Evolutionary conservation across 2,888 invertebrate genomes (phyloP), one percentile per base, ranked within the genome.

Genomic region (Acrobasis suavella): DNA sequence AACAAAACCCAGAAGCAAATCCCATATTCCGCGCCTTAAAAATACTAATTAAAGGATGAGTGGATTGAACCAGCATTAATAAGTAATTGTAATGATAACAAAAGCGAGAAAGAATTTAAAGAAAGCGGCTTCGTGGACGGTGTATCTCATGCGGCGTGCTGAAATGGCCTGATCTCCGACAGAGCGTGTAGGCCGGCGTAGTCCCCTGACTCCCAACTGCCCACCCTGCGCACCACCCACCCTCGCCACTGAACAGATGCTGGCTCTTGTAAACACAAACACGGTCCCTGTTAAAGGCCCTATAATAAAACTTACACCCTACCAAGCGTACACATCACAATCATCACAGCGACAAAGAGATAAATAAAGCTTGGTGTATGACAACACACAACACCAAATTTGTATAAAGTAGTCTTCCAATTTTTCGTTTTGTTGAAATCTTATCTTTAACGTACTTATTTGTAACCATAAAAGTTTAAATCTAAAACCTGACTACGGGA

Each of bases 241-340:
- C 70, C 71, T 64, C 65, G 69, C 67, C 64, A 69, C 73, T 70
- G 75, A 69, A 76, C 83, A 83, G 83, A 84, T 82, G 83, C 80
- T 76, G 77, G 75, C 70, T 73, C 72, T 78, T 77, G 81, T 83
- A 81, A 82, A 84, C 80, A 83, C 76, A 80, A 82, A 81, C 80
- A 81, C 65, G 72, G 69, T 66, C 70, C 76, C 76, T 70, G 72
- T 75, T 76, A 69, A 72, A 75, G 69, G 66, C 74, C 64, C 68
- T 69, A 72, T 72, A 72, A 70, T 72, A 72, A 72, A 73, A 74
- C 70, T 64, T 59, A 65, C 62, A 58, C 55, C 65, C 65, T 64
- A 51, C 50, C 62, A 62, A 66, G 60, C 56, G 56, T 32, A 60
- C 63, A 60, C 63, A 50, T 63, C 46, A 55, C 60, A 62, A 52